phyloP scores from a whole-genome alignment of 2,113 vertebrate species.

The Saguinus midas region DNA sequence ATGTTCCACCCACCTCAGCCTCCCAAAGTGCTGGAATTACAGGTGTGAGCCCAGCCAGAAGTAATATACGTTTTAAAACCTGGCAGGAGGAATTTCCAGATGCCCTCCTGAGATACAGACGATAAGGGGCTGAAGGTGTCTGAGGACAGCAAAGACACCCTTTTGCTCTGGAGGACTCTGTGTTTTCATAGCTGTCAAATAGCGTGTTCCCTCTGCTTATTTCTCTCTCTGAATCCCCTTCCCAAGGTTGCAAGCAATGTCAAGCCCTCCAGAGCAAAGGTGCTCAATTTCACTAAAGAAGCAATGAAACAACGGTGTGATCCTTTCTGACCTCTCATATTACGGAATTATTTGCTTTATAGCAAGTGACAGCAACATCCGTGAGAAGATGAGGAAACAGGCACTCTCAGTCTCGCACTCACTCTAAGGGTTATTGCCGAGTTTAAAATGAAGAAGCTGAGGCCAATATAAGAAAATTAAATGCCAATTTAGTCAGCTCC shows the following conservation, averaged over 20 bases:
- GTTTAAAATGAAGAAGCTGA: too few relatives aligned
- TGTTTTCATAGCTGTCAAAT: background rate
- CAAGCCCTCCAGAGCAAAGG: background rate
- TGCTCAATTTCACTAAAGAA: background rate
- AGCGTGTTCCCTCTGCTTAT: background rate
- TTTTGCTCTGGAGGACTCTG: background rate
- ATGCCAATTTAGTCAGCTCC: too few relatives aligned
- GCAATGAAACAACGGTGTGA: background rate
- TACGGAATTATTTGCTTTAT: background rate
- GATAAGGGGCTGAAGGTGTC: background rate
- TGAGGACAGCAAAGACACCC: background rate
- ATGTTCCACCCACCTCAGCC: too few relatives aligned
- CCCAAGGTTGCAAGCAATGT: too few relatives aligned
- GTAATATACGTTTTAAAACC: too few relatives aligned
- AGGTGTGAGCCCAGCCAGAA: too few relatives aligned
- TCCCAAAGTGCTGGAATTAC: too few relatives aligned
- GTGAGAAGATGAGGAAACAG: background rate
- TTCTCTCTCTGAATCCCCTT: background rate
- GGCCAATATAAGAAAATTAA: too few relatives aligned
- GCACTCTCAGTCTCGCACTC: background rate
- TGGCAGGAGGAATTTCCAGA: background rate
- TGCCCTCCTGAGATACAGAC: background rate
- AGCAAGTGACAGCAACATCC: too few relatives aligned
- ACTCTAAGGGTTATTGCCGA: too few relatives aligned
- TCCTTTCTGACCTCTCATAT: background rate